phyloP scores from a whole-genome alignment of 2,113 vertebrate species.

The Pipa parva region DNA sequence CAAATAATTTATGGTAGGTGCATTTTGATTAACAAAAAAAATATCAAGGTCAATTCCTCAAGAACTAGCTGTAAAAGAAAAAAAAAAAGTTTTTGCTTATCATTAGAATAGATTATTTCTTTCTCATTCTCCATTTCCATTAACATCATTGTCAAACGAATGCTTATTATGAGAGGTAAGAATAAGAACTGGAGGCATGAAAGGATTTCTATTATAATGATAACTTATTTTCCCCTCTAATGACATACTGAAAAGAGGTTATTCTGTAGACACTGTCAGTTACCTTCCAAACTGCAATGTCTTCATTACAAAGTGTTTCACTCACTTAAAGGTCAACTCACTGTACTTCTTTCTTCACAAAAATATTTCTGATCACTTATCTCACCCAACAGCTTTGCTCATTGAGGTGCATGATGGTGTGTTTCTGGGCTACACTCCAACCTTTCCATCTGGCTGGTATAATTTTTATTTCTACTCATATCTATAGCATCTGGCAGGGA shows the following conservation, averaged over 20 bases:
- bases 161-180: slow-evolving; percentile 27
- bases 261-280: slow-evolving; percentile 5
- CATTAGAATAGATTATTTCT: slow-evolving; percentile 19
- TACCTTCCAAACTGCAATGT: slow-evolving; percentile 10
- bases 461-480: slow-evolving; percentile 14
- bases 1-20: slow-evolving; percentile 17
- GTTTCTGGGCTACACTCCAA: slow-evolving; percentile 27
- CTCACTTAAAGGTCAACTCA: slow-evolving; percentile 12
- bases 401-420: slow-evolving; percentile 11
- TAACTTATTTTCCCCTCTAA: slow-evolving; percentile 4
- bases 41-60: slow-evolving; percentile 18
- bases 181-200: slow-evolving; percentile 16
- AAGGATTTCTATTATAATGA: slow-evolving; percentile 22
- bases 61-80: slow-evolving; percentile 2
- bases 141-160: slow-evolving; percentile 19
- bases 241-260: neutral
- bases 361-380: slow-evolving; percentile 27
- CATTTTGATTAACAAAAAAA: neutral
- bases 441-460: slow-evolving; percentile 28
- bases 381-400: neutral
- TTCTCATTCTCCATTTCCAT: slow-evolving; percentile 26
- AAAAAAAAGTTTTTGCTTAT: slow-evolving; percentile 10
- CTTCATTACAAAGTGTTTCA: neutral
- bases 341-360: neutral
- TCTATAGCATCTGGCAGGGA: slow-evolving; percentile 21